A percentile compares a stretch with the other conserved stretches of the same genome.
Conservation (phyloP, 2,888 invertebrate species). For the Ochlodes sylvanus region DNA sequence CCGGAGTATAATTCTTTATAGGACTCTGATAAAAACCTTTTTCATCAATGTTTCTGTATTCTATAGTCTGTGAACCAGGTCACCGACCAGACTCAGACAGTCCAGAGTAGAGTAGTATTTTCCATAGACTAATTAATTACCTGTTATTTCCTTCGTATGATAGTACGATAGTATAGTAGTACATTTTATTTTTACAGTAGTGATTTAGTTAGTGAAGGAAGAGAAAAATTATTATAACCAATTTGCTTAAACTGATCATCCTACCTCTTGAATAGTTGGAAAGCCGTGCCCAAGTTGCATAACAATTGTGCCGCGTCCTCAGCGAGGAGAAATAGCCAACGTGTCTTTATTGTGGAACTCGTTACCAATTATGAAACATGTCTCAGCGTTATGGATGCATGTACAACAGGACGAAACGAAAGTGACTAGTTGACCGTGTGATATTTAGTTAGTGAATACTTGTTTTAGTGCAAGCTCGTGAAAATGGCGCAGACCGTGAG, state of each 20-base stretch:
- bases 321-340: conserved; percentile 28
- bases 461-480: conserved; percentile 51
- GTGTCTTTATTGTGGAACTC: conserved; percentile 42
- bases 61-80: background rate
- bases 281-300: conserved; percentile 35
- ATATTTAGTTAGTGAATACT: conserved; percentile 58
- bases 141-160: conserved; percentile 2
- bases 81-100: background rate
- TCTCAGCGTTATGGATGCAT: conserved; percentile 71
- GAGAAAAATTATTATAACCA: conserved; percentile 24
- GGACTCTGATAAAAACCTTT: too few relatives aligned
- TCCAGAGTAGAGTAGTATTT: background rate
- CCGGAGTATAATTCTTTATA: too few relatives aligned
- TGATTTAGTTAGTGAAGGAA: too few relatives aligned
- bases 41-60: too few relatives aligned
- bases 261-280: conserved; percentile 17
- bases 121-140: background rate
- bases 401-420: conserved; percentile 83
- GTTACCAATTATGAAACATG: conserved; percentile 67
- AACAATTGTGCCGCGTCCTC: conserved; percentile 22
- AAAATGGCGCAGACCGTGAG: conserved; percentile 90
- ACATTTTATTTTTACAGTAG: conserved; percentile 12
- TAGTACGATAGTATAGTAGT: too few relatives aligned
- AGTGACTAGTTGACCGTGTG: conserved; percentile 77
- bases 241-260: conserved; percentile 31